Percentiles rank a stretch among this genome's conserved stretches.
These are phyloP conservation scores for Poeciliopsis prolifica DNA, from an alignment of 2,113 vertebrate species.

Conservation along the genomic window DNA sequence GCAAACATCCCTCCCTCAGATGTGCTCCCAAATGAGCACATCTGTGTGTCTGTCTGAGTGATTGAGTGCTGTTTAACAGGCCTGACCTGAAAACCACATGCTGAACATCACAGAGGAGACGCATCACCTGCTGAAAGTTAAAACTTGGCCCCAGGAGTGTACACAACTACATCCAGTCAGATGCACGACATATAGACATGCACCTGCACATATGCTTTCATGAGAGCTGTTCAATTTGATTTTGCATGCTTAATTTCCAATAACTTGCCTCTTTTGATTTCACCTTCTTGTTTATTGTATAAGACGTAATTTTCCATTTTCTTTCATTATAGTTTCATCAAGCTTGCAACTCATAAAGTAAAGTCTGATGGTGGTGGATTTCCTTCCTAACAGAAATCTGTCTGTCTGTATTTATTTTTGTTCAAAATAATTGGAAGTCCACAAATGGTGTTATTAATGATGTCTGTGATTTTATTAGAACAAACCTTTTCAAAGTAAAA, in stretches of 20 bases:
- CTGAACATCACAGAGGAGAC: conserved; percentile 63
- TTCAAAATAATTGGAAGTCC: too few relatives aligned
- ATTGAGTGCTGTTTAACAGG: conserved; percentile 64
- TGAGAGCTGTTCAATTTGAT: conserved; percentile 2
- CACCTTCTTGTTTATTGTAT: not conserved
- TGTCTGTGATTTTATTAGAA: too few relatives aligned
- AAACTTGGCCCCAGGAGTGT: conserved; percentile 29
- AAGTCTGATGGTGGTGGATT: conserved; percentile 1
- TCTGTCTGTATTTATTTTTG: too few relatives aligned
- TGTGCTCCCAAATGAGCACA: conserved; percentile 57
- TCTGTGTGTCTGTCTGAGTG: conserved; percentile 63
- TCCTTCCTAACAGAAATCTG: not conserved
- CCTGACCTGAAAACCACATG: conserved; percentile 75
- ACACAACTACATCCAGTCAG: conserved; percentile 46
- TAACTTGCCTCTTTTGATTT: not conserved
- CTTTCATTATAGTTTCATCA: not conserved
- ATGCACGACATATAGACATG: conserved; percentile 28
- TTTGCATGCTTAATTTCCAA: not conserved
- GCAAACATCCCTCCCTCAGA: conserved; percentile 25
- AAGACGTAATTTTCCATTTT: not conserved
- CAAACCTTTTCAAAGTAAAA: not conserved
- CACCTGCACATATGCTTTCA: conserved; percentile 8
- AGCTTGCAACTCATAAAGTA: not conserved
- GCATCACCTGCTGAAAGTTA: conserved; percentile 69
- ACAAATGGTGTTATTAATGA: too few relatives aligned